phyloP scores from a whole-genome alignment of 2,888 invertebrate species.

The Calliphora vomitoria region DNA sequence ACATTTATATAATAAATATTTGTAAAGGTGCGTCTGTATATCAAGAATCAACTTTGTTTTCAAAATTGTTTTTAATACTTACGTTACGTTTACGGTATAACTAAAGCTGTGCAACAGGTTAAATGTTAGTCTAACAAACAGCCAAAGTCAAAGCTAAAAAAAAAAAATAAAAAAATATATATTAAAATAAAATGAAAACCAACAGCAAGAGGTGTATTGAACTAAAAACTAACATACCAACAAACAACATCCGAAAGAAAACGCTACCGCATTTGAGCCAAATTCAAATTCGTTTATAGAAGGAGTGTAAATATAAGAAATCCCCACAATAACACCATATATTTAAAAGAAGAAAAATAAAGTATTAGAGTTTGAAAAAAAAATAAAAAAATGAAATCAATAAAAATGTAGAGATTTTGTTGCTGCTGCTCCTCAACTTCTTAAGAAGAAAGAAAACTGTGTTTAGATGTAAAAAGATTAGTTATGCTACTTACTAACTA shows the following conservation, averaged over 20 bases:
- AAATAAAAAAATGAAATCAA: constrained; percentile 55
- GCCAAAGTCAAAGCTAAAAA: constrained; percentile 10
- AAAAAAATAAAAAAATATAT: neutral
- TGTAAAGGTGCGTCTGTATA: neutral
- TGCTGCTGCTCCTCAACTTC: neutral
- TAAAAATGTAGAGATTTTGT: constrained; percentile 40
- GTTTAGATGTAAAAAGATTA: constrained; percentile 68
- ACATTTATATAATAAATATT: constrained; percentile 5
- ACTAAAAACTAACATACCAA: constrained; percentile 49
- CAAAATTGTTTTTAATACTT: constrained; percentile 20
- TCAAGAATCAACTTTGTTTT: constrained; percentile 26
- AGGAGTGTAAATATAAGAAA: constrained; percentile 61
- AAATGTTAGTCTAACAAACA: constrained; percentile 61
- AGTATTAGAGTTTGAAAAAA: constrained; percentile 23
- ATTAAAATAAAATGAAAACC: neutral
- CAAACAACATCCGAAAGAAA: constrained; percentile 28
- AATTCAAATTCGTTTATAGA: constrained; percentile 58
- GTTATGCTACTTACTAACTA: constrained; percentile 68
- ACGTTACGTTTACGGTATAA: constrained; percentile 33
- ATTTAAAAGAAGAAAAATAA: constrained; percentile 8
- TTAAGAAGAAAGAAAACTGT: constrained; percentile 39
- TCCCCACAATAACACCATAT: constrained; percentile 30
- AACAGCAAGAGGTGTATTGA: constrained; percentile 59
- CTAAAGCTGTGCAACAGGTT: constrained; percentile 61
- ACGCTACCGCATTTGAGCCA: constrained; percentile 65